A percentile compares a stretch with the other conserved stretches of the same genome.
Evolutionary conservation across 2,888 invertebrate species (phyloP).

Genomic region (Mechanitis mazaeus): DNA sequence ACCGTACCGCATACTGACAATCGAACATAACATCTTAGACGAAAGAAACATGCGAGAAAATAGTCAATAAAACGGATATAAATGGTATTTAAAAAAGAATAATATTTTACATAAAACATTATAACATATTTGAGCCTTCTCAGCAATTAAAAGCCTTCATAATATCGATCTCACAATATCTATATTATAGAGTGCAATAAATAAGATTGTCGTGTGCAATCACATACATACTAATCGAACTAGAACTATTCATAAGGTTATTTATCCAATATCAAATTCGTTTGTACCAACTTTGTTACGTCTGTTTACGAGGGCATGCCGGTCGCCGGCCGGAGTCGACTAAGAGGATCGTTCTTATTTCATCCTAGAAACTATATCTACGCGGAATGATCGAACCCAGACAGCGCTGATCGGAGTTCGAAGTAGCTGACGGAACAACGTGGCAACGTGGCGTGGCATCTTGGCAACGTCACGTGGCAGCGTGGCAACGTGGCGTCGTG

Average conservation of each 20-base stretch:
- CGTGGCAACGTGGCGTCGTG: slow-evolving; percentile 53
- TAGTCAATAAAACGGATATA: background rate
- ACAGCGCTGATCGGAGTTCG: slow-evolving; percentile 45
- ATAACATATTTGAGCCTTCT: slow-evolving; percentile 25
- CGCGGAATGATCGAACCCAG: slow-evolving; percentile 29
- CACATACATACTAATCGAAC: slow-evolving; percentile 53
- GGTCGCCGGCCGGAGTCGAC: slow-evolving; percentile 21
- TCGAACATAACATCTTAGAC: slow-evolving; percentile 16
- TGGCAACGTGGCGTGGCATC: too few species aligned
- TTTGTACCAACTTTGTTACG: slow-evolving; percentile 63
- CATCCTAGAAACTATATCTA: slow-evolving; percentile 43
- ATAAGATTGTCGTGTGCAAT: slow-evolving; percentile 54
- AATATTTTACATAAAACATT: slow-evolving; percentile 8
- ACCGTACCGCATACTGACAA: slow-evolving; percentile 23
- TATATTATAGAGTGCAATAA: slow-evolving; percentile 32
- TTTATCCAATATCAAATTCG: slow-evolving; percentile 56
- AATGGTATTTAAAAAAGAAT: background rate
- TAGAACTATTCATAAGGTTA: slow-evolving; percentile 54
- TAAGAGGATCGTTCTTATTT: slow-evolving; percentile 26
- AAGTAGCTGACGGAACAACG: slow-evolving; percentile 9
- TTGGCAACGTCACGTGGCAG: too few species aligned
- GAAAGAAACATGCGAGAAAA: slow-evolving; percentile 7
- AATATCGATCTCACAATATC: slow-evolving; percentile 15
- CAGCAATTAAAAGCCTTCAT: slow-evolving; percentile 21
- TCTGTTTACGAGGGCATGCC: slow-evolving; percentile 28